Evolutionary conservation across 2,113 vertebrate species (phyloP).

Genomic region (Oreochromis aureus): DNA sequence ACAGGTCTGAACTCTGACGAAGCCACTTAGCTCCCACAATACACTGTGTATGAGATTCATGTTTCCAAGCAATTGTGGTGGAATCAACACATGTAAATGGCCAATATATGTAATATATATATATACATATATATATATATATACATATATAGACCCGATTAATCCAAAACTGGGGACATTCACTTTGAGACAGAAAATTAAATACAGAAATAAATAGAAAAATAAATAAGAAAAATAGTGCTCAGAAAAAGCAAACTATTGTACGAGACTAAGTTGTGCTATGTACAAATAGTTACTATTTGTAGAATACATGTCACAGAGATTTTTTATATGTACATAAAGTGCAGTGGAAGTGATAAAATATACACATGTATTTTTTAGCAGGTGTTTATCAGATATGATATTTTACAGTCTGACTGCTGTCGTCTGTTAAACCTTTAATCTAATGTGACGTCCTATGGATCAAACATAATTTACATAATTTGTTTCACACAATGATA

Average conservation of each 20-base stretch:
- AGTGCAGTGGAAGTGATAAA: neutral
- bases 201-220: neutral
- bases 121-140: neutral
- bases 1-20: neutral
- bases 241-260: neutral
- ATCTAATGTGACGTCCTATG: neutral
- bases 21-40: neutral
- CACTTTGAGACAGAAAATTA: neutral
- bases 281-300: neutral
- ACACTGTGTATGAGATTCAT: neutral
- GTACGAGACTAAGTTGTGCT: neutral
- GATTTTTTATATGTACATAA: neutral
- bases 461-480: neutral
- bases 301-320: neutral
- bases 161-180: neutral
- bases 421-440: neutral
- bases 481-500: too few relatives aligned
- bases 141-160: accelerated
- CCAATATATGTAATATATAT: neutral
- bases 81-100: neutral
- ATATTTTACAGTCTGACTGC: neutral
- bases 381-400: neutral
- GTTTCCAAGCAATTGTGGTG: neutral
- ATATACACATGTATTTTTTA: neutral
- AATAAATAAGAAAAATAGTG: neutral